phyloP scores from a whole-genome alignment of 1,140 invertebrate species.

The Nymphalis io region DNA sequence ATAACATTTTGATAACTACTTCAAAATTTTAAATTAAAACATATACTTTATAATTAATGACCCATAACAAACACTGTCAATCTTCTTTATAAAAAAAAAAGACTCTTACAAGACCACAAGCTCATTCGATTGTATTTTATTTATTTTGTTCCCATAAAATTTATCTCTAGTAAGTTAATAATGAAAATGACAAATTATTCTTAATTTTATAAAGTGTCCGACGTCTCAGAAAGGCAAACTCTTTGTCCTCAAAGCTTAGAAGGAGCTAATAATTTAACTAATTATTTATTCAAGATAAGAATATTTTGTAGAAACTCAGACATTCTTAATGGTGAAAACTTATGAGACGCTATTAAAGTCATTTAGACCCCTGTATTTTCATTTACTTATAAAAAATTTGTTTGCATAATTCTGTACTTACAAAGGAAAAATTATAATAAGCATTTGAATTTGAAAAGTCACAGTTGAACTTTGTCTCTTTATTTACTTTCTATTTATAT shows the following conservation, averaged over 20 bases:
- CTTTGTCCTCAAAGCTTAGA: conserved; percentile 31
- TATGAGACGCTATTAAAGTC: conserved; percentile 23
- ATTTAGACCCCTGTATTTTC: neutral
- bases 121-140: too few species aligned
- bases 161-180: too few species aligned
- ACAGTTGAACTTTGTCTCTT: too few species aligned
- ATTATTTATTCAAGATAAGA: conserved; percentile 46
- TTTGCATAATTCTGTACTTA: neutral
- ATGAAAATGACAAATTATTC: conserved; percentile 15
- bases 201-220: conserved; percentile 29
- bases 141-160: too few species aligned
- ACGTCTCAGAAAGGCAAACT: conserved; percentile 26
- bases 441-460: conserved; percentile 1
- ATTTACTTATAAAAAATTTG: neutral
- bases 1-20: too few species aligned
- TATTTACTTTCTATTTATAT: too few species aligned
- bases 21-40: too few species aligned
- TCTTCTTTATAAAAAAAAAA: too few species aligned
- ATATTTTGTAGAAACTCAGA: conserved; percentile 35
- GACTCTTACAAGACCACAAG: too few species aligned
- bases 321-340: conserved; percentile 31
- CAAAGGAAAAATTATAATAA: neutral
- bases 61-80: too few species aligned
- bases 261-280: conserved; percentile 41
- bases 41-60: too few species aligned